Percentiles rank a stretch among this genome's conserved stretches.
Conservation (phyloP, 2,888 invertebrate genomes). For the Athalia rosae region DNA sequence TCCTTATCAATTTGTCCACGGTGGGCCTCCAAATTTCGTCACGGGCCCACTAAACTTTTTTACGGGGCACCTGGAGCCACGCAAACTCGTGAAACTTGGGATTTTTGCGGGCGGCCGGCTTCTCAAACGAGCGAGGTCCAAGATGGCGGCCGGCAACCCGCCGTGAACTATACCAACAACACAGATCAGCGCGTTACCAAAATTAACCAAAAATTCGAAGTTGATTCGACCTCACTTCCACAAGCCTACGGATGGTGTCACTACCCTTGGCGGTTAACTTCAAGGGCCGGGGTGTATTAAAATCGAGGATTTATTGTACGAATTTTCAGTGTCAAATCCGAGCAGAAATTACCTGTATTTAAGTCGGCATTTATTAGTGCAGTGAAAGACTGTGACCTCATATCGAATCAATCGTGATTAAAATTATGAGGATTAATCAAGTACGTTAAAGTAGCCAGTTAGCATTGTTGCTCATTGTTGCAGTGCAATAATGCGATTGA, state of each 20-base stretch:
- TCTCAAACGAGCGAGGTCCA: constrained; percentile 84
- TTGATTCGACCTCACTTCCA: background rate
- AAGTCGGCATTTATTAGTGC: too few relatives aligned
- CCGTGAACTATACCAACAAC: constrained; percentile 71
- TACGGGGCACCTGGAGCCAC: constrained; percentile 62
- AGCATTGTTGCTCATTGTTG: too few relatives aligned
- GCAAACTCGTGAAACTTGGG: constrained; percentile 66
- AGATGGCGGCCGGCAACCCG: constrained; percentile 87
- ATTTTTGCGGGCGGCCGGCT: constrained; percentile 79
- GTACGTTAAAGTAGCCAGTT: too few relatives aligned
- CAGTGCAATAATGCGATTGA: too few relatives aligned
- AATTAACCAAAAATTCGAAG: background rate
- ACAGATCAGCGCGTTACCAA: constrained; percentile 11
- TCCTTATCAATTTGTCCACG: constrained; percentile 72
- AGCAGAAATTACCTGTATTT: too few relatives aligned
- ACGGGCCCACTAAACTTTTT: constrained; percentile 58
- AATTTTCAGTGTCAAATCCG: background rate
- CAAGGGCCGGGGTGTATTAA: constrained; percentile 7
- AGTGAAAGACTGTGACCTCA: too few relatives aligned
- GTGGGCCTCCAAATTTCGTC: constrained; percentile 57
- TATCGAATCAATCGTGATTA: too few relatives aligned
- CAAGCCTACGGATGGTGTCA: constrained; percentile 26
- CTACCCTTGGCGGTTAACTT: constrained; percentile 19
- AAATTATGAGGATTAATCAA: too few relatives aligned
- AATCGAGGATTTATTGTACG: background rate